Base-by-base conservation (phyloP, 2,888 invertebrate species). In the Allygus modestus region DNA sequence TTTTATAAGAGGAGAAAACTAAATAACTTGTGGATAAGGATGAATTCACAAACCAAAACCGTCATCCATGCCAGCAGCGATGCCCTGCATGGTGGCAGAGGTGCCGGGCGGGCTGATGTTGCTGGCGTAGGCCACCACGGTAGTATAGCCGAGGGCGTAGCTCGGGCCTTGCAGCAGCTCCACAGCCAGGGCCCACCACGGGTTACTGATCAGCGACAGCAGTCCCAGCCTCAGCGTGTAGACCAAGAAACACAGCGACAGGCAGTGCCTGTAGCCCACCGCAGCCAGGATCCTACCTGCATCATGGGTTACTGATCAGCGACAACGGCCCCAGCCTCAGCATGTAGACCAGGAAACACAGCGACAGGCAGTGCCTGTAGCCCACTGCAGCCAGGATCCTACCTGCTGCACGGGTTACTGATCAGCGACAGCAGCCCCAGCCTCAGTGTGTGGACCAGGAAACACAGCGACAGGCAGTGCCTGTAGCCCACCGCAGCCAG, bases 41-140 rank as follows among this genome's bases (percentile, higher is more conserved):
- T 96, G 0, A 96, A n/a, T n/a, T n/a, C n/a, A 96, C 75, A 96
- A 96, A 17, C 95, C 95, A 37, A 96, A 91, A 0, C 97, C 97
- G 89, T 97, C 97, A 89, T 97, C 97, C 94, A 96, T 94, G n/a
- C 96, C 97, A 0, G 96, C 96, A 51, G 96, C 95, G 37, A 97
- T 93, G 0, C 97, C 97, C 89, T 97, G 97, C 84, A 97, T 94
- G 0, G 97, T 97, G 9, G 96, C 96, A 4, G 96, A 95, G 84
- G 96, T 94, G 0, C 97, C 96, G 0, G 93, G 93, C 0, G 94
- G 94, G 0, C 94, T 93, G 2, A 94, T 93, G 0, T 92, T 92
- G 0, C 94, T 93, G 0, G 94, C 94, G 88, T 94, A 95, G 0
- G 93, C 92, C 23, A 97, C 96, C 86, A 97, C 96, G 0, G 95